phyloP scores from a whole-genome alignment of 2,888 invertebrate species.

The Anthophora plumipes region DNA sequence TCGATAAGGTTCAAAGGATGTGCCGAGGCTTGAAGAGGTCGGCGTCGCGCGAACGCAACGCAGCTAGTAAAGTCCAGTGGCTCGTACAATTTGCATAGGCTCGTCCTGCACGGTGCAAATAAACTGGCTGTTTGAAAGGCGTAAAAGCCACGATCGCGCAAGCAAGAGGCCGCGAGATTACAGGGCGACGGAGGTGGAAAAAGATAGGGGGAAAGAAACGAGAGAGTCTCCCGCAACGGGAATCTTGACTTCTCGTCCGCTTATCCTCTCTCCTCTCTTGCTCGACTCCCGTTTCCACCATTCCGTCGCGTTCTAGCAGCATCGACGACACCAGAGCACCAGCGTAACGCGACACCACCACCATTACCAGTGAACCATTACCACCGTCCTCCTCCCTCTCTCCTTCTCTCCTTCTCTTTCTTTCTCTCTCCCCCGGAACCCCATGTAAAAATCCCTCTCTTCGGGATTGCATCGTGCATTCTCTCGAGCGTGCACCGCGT shows the following conservation, averaged over 20 bases:
- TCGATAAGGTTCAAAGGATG: slow-evolving; percentile 63
- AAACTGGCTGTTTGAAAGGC: slow-evolving; percentile 55
- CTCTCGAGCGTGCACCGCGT: slow-evolving; percentile 67
- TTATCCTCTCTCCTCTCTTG: slow-evolving; percentile 36
- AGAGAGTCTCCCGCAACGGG: slow-evolving; percentile 38
- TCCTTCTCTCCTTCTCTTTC: neutral
- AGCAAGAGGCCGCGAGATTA: slow-evolving; percentile 10
- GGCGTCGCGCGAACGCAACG: neutral
- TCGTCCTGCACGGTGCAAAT: slow-evolving; percentile 53
- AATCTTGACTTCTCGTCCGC: slow-evolving; percentile 55
- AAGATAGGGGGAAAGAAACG: slow-evolving; percentile 11
- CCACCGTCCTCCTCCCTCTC: slow-evolving; percentile 48
- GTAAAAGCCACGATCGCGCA: slow-evolving; percentile 37
- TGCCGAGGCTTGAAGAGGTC: slow-evolving; percentile 30
- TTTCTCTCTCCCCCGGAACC: slow-evolving; percentile 59
- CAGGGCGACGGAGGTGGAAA: neutral
- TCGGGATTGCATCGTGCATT: slow-evolving; percentile 77
- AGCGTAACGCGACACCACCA: slow-evolving; percentile 50
- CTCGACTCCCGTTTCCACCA: neutral
- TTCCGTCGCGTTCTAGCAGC: slow-evolving; percentile 13
- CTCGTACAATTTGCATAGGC: slow-evolving; percentile 57
- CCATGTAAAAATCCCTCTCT: slow-evolving; percentile 77
- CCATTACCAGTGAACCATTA: slow-evolving; percentile 44
- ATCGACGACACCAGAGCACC: slow-evolving; percentile 23
- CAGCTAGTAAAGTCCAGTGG: slow-evolving; percentile 1